Conservation (phyloP, 2,113 vertebrate species). For the Chaetops frenatus region DNA sequence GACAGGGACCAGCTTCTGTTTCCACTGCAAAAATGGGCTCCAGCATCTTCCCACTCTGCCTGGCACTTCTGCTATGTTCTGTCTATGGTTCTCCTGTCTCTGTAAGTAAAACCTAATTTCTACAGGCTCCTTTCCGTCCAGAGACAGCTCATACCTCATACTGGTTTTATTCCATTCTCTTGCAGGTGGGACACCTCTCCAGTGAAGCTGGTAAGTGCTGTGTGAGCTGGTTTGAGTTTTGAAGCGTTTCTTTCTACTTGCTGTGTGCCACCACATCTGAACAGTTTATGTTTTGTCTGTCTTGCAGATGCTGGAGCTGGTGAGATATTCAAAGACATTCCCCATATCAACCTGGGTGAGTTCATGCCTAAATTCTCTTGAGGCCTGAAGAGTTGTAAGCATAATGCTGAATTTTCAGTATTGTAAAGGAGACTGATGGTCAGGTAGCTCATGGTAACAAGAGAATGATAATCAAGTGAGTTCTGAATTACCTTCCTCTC, state of each 20-base stretch:
- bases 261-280: not conserved
- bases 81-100: not conserved
- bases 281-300: not conserved
- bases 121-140: not conserved
- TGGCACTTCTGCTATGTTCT: not conserved
- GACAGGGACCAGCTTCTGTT: not conserved
- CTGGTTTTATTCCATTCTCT: not conserved
- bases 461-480: not conserved
- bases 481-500: not conserved
- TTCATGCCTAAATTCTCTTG: not conserved
- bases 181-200: constrained; percentile 39
- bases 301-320: not conserved
- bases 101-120: constrained; percentile 1
- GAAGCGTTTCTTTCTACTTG: not conserved
- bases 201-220: constrained; percentile 51
- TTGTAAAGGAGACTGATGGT: not conserved
- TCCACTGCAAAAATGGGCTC: constrained; percentile 7
- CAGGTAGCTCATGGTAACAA: not conserved
- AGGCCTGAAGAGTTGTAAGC: not conserved
- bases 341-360: constrained; percentile 72
- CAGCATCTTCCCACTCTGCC: not conserved
- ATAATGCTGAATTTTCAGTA: not conserved
- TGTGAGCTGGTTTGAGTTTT: not conserved
- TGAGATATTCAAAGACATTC: constrained; percentile 64
- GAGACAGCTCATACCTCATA: not conserved